A percentile compares a stretch with the other conserved stretches of the same genome.
Evolutionary conservation across 1,140 invertebrate genomes (phyloP).

Genomic region (Tetramorium simillimum): DNA sequence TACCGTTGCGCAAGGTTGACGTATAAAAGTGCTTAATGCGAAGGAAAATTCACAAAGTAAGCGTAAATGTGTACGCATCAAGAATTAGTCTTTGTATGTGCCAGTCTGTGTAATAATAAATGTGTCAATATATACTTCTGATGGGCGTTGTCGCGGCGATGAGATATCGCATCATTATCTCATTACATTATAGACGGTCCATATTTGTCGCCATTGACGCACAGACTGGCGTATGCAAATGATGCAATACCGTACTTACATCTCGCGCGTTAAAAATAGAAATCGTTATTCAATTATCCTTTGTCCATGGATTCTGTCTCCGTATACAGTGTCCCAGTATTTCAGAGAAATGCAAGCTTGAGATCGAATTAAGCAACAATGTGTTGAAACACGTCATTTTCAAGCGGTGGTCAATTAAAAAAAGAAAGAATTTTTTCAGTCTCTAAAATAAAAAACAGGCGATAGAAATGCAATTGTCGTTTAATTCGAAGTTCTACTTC

Average conservation of each 20-base stretch:
- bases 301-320: neutral
- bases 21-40: neutral
- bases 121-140: conserved; percentile 33
- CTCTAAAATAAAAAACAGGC: neutral
- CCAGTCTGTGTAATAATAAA: conserved; percentile 31
- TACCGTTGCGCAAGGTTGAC: neutral
- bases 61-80: neutral
- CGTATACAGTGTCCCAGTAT: neutral
- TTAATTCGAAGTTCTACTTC: neutral
- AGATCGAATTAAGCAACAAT: neutral
- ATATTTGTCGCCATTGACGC: conserved; percentile 50
- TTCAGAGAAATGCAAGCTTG: neutral
- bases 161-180: conserved; percentile 53
- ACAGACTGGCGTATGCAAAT: conserved; percentile 13
- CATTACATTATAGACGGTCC: conserved; percentile 46
- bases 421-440: neutral
- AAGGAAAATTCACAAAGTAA: neutral
- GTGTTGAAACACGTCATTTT: neutral
- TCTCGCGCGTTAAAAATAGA: conserved; percentile 1
- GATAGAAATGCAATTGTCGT: neutral
- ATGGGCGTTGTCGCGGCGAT: conserved; percentile 52
- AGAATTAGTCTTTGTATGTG: neutral
- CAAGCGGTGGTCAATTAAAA: neutral
- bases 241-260: neutral
- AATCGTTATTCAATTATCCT: conserved; percentile 27